Base-by-base conservation (phyloP, 2,888 invertebrate genomes). In the Germaria angustata region DNA sequence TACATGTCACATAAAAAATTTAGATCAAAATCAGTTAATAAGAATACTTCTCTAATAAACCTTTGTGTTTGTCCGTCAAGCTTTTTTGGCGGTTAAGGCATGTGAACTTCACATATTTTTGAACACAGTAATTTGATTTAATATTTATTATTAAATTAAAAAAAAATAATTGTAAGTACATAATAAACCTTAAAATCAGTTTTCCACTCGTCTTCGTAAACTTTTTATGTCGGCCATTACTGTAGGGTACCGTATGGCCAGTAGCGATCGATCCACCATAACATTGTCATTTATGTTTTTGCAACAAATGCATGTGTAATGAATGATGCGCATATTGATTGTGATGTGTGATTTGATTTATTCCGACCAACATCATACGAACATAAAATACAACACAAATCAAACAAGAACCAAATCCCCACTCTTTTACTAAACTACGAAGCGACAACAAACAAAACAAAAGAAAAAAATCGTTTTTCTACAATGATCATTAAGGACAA, bases 271-370 rank as follows among this genome's bases (percentile, higher is more conserved):
- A 20, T 17, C 15, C 6, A 41, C 7, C 39, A 41, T 8, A 66
- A 66, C n/a, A 17, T 39, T 66, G 61, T 59, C 69, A 66, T 59
- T 57, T 72, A 20, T 24, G 76, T 81, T 75, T 79, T 66, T 53
- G 66, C 81, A 77, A 44, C 34, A 77, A 71, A 51, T 75, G 75
- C 65, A 71, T 82, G 69, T 71, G 83, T 63, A 84, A 84, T 78
- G 76, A 80, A 84, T 76, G 81, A 77, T 82, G 76, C 84, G 84
- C 85, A 84, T 85, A 84, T 80, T 84, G 86, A 89, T 79, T 79
- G 79, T 79, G 75, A 82, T 82, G 82, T 66, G 75, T 66, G 75
- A 82, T 89, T 90, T 89, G 89, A 90, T 89, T 89, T 90, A 90
- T 89, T 86, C 89, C 87, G 82, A 85, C 87, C 87, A 85, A 86